Conservation (phyloP, 2,888 invertebrate species). For the Drosophila conformis region DNA sequence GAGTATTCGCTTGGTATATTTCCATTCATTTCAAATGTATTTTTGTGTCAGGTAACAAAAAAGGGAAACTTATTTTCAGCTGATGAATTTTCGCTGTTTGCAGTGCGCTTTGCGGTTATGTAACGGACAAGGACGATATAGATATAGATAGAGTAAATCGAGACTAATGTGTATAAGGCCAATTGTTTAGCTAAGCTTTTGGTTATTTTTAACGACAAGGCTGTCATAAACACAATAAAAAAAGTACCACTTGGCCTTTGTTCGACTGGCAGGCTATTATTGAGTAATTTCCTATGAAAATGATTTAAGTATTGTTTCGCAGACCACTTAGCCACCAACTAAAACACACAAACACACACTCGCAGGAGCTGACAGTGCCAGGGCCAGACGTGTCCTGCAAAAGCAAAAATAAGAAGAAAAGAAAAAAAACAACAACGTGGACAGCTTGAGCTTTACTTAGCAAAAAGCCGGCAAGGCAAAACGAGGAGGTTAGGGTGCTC, state of each 20-base stretch:
- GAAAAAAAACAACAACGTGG: constrained; percentile 5
- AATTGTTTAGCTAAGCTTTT: neutral
- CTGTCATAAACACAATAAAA: neutral
- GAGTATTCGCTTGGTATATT: constrained; percentile 54
- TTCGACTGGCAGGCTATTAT: constrained; percentile 40
- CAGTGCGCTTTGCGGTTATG: constrained; percentile 37
- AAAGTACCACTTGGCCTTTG: constrained; percentile 7
- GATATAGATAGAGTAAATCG: constrained; percentile 1
- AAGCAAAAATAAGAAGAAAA: constrained; percentile 11
- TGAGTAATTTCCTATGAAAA: constrained; percentile 64
- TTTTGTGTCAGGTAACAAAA: constrained; percentile 28
- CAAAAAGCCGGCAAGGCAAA: constrained; percentile 52
- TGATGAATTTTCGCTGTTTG: constrained; percentile 20
- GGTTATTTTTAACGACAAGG: constrained; percentile 11
- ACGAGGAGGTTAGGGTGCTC: neutral
- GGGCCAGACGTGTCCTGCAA: constrained; percentile 53
- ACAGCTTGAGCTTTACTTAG: constrained; percentile 60
- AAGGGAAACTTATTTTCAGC: constrained; percentile 5
- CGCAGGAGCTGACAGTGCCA: constrained; percentile 57
- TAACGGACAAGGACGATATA: constrained; percentile 27
- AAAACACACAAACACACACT: constrained; percentile 3
- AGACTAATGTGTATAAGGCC: neutral
- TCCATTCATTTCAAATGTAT: constrained; percentile 73
- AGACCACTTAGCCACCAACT: constrained; percentile 36
- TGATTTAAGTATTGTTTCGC: constrained; percentile 59